A percentile compares a stretch with the other conserved stretches of the same genome.
These are phyloP conservation scores for Mus minutoides DNA, from an alignment of 2,797 vertebrate genomes.

Conservation along the genomic window DNA sequence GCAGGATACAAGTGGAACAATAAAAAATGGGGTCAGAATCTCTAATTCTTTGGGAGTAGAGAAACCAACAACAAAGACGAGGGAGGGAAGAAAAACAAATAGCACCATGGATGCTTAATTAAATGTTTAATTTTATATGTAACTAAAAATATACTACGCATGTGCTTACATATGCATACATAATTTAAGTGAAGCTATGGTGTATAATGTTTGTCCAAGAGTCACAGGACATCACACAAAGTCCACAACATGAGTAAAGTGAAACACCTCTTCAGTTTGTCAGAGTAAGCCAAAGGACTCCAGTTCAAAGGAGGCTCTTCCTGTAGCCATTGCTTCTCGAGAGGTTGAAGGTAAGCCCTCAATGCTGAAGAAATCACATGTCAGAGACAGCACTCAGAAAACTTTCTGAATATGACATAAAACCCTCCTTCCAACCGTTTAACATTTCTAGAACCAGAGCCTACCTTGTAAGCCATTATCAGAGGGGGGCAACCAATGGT, in stretches of 20 bases:
- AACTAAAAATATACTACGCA: not conserved
- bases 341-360: too few relatives aligned
- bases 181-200: not conserved
- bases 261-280: not conserved
- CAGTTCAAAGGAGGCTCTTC: not conserved
- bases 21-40: too few relatives aligned
- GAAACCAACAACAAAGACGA: too few relatives aligned
- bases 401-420: not conserved
- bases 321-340: not conserved
- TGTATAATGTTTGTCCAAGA: not conserved
- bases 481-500: not conserved
- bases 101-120: not conserved
- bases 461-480: not conserved
- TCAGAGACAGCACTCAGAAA: not conserved
- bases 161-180: not conserved
- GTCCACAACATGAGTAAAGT: not conserved
- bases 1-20: too few relatives aligned
- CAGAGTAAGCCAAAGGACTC: not conserved
- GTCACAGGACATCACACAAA: not conserved
- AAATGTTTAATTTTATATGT: not conserved
- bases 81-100: too few relatives aligned
- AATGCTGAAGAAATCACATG: not conserved
- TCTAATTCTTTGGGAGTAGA: too few relatives aligned
- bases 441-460: not conserved
- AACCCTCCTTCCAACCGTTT: not conserved